Evolutionary conservation across 1,140 invertebrate species (phyloP).

Genomic region (Calliopsis andreniformis): DNA sequence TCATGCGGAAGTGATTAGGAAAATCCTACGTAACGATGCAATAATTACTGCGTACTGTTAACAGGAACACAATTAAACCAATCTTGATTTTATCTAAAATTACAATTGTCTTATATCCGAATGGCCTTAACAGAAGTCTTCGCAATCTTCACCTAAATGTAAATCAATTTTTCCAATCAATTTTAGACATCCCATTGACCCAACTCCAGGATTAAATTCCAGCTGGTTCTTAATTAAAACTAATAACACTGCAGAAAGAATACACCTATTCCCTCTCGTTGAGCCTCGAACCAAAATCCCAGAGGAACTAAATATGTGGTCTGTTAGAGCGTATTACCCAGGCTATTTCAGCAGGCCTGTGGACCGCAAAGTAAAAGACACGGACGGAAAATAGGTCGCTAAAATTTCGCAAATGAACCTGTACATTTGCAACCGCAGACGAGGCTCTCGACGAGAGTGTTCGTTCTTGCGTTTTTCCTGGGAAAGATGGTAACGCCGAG

Average conservation of each 20-base stretch:
- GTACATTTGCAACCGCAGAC: not conserved
- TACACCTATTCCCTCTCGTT: not conserved
- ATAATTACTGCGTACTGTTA: not conserved
- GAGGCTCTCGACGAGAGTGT: not conserved
- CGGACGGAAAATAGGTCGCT: not conserved
- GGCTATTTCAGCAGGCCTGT: not conserved
- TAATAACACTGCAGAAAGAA: no score
- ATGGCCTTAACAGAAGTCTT: no score
- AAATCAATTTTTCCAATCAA: no score
- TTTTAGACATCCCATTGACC: no score
- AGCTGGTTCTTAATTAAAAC: no score
- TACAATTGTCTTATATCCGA: no score
- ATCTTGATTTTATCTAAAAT: no score
- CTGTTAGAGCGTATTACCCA: not conserved
- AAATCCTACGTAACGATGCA: not conserved
- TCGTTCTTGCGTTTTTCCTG: not conserved
- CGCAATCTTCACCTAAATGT: no score
- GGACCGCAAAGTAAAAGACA: not conserved
- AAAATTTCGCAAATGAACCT: constrained; percentile 6
- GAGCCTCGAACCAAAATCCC: not conserved
- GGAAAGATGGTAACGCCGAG: no score
- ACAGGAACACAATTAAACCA: no score
- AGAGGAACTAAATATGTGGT: not conserved
- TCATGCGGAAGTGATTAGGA: not conserved
- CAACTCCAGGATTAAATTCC: no score